These are phyloP conservation scores for Craterocephalus amniculus DNA, from an alignment of 2,797 vertebrate species.

Conservation along the genomic window DNA sequence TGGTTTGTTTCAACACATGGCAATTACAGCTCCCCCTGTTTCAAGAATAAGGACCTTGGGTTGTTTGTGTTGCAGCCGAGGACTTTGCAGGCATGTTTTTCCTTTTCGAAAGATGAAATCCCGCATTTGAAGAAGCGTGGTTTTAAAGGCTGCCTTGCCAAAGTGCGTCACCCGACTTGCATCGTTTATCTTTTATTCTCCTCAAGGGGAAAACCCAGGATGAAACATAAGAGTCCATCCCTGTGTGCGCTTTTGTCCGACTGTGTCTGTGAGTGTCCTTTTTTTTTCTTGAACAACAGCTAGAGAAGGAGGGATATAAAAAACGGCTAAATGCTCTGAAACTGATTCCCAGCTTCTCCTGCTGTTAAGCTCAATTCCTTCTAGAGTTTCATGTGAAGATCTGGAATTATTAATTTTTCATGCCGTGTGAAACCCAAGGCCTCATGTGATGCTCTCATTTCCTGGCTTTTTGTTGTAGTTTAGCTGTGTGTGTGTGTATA, in stretches of 20 bases:
- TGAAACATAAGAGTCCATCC: slow-evolving; percentile 42
- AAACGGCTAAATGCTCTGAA: slow-evolving; percentile 63
- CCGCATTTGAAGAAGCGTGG: slow-evolving; percentile 36
- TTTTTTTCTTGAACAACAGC: slow-evolving; percentile 35
- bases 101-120: slow-evolving; percentile 35
- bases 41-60: slow-evolving; percentile 27
- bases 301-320: slow-evolving; percentile 26
- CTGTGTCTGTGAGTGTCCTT: slow-evolving; percentile 9
- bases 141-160: slow-evolving; percentile 56
- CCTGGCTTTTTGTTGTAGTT: slow-evolving; percentile 70
- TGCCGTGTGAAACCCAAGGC: slow-evolving; percentile 72
- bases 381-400: slow-evolving; percentile 79
- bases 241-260: slow-evolving; percentile 27
- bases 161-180: slow-evolving; percentile 50
- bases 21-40: slow-evolving; percentile 38
- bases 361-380: slow-evolving; percentile 72
- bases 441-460: slow-evolving; percentile 73
- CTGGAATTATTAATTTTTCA: slow-evolving; percentile 81
- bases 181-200: slow-evolving; percentile 53
- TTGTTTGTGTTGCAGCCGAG: slow-evolving; percentile 38
- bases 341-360: slow-evolving; percentile 65
- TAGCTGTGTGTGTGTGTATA: slow-evolving; percentile 33
- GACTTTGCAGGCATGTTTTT: slow-evolving; percentile 35
- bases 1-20: slow-evolving; percentile 27
- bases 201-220: slow-evolving; percentile 63